Evolutionary conservation across 2,888 invertebrate species (phyloP).

Genomic region (Tenthredo scrophulariae): DNA sequence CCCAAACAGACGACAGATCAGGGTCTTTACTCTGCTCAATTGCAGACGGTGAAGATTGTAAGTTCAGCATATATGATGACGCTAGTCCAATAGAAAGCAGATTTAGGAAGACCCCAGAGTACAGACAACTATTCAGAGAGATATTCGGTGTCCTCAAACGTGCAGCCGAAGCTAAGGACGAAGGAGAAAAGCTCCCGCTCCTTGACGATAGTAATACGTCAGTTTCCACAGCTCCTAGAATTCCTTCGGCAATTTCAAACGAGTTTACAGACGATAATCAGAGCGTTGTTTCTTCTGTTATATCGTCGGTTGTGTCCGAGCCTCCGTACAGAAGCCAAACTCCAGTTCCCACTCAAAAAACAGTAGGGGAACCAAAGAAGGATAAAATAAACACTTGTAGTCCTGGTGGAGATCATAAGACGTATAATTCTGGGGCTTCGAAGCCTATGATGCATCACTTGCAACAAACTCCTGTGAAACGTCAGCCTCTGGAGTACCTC

Average conservation of each 20-base stretch:
- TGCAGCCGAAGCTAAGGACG: conserved; percentile 90
- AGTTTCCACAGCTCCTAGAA: conserved; percentile 78
- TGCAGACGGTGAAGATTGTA: conserved; percentile 91
- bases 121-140: conserved; percentile 89
- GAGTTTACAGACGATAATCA: conserved; percentile 87
- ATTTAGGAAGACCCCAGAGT: conserved; percentile 91
- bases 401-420: conserved; percentile 64
- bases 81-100: conserved; percentile 89
- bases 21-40: conserved; percentile 93
- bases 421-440: conserved; percentile 65
- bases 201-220: conserved; percentile 81
- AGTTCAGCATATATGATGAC: conserved; percentile 90
- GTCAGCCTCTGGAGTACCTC: conserved; percentile 88
- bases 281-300: conserved; percentile 85
- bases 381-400: conserved; percentile 29
- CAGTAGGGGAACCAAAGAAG: conserved; percentile 29
- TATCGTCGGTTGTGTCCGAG: conserved; percentile 80
- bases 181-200: conserved; percentile 87
- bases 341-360: conserved; percentile 78
- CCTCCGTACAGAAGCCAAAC: conserved; percentile 70
- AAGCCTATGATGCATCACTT: conserved; percentile 53
- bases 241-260: conserved; percentile 84
- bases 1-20: conserved; percentile 89
- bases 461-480: conserved; percentile 72
- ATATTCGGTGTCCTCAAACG: conserved; percentile 91